Evolutionary conservation across 2,797 vertebrate genomes (phyloP).

Genomic region (Paedocypris micromegethes): DNA sequence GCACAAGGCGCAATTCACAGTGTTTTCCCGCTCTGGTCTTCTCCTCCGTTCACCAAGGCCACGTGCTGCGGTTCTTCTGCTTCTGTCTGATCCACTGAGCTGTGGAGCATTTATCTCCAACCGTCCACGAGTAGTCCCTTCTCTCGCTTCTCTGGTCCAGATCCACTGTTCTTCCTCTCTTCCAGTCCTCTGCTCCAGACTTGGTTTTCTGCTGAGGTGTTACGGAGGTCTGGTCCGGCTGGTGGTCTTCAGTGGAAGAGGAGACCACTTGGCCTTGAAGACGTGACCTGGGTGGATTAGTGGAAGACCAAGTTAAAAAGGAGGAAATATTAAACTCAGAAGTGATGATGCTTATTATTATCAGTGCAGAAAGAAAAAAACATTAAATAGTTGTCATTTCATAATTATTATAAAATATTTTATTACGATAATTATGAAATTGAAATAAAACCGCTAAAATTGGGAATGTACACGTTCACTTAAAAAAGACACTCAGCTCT

Average conservation of each 20-base stretch:
- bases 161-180: constrained; percentile 3
- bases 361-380: no score
- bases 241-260: constrained; percentile 18
- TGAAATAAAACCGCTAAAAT: no score
- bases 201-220: background rate
- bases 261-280: constrained; percentile 25
- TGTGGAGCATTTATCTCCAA: constrained; percentile 53
- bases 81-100: constrained; percentile 72
- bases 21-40: no score
- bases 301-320: constrained; percentile 3
- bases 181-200: constrained; percentile 8
- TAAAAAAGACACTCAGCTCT: no score
- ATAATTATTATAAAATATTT: no score
- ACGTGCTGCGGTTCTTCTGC: constrained; percentile 68
- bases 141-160: constrained; percentile 3
- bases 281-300: constrained; percentile 44
- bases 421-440: no score
- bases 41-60: constrained; percentile 71
- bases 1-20: no score
- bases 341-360: no score
- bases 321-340: background rate
- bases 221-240: constrained; percentile 23
- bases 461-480: no score
- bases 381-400: no score
- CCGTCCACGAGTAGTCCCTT: constrained; percentile 56